Evolutionary conservation across 2,113 vertebrate species (phyloP).

Genomic region (Columbina picui): DNA sequence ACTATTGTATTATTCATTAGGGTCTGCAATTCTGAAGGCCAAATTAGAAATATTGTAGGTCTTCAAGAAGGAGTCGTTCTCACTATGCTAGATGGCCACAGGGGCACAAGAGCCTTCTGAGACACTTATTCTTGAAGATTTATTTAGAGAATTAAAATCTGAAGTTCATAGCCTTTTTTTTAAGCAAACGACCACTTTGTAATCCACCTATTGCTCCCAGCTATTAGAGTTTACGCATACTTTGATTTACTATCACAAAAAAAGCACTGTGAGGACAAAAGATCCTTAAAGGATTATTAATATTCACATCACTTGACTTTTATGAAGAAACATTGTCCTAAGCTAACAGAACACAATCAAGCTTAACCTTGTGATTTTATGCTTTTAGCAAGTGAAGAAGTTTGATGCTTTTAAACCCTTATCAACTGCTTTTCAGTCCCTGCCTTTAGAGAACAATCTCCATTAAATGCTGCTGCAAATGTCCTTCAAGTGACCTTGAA

Average conservation of each 20-base stretch:
- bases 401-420: slow-evolving; percentile 41
- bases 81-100: neutral
- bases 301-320: slow-evolving; percentile 50
- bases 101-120: neutral
- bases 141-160: neutral
- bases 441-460: slow-evolving; percentile 39
- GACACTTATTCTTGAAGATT: neutral
- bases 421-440: slow-evolving; percentile 50
- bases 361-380: slow-evolving; percentile 15
- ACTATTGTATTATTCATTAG: neutral
- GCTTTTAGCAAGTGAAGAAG: neutral
- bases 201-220: neutral
- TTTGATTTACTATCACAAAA: neutral
- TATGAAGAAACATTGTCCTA: neutral
- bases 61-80: neutral
- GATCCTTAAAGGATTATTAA: slow-evolving; percentile 1
- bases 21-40: neutral
- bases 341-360: neutral
- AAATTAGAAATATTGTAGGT: neutral
- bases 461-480: slow-evolving; percentile 20
- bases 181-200: neutral
- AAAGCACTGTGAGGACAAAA: neutral
- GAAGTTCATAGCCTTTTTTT: neutral
- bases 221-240: neutral
- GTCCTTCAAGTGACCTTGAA: slow-evolving; percentile 55